Base-by-base conservation (phyloP, 2,888 invertebrate genomes). In the Parascotia fuliginaria region DNA sequence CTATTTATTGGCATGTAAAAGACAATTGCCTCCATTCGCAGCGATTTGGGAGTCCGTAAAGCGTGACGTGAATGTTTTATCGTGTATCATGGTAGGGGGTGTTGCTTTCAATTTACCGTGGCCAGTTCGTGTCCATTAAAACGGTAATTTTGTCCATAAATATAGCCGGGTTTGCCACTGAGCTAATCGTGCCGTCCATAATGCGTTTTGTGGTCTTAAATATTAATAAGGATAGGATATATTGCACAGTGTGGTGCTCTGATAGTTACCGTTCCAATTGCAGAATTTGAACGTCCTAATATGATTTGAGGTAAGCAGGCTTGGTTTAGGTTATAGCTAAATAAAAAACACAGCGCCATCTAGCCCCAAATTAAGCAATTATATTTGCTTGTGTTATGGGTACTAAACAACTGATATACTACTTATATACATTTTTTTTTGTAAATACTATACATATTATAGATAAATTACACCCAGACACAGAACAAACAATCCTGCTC, bases 101-200 rank as follows among this genome's bases (percentile, higher is more conserved):
- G 58, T 67, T 64, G 67, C 55, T 69, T 76, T 75, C 73, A 75
- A 79, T 78, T 75, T 70, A 56, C 60, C 53, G 51, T 57, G 64
- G 70, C 65, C 64, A 69, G 77, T 71, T 69, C 62, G 60, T 66
- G 69, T 73, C 70, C 65, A 78, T 76, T 76, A 75, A 70, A 70
- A 64, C 71, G 69, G 64, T 75, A 77, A 77, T 77, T 77, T 75
- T 16, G 57, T 42, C 65, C 49, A 73, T 79, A 79, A 79, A 79
- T 79, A 77, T 55, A 48, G 55, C 53, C 54, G 39, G 45, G 61
- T 57, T 58, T 59, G 65, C 61, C 61, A 53, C 59, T 58, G 53
- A 54, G 65, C 70, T 77, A 75, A 77, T 74, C 75, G 75, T 42
- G 41, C 56, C 61, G 58, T 54, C 55, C 62, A 52, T 65, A 73